Evolutionary conservation across 2,888 invertebrate genomes (phyloP).

Genomic region (Hypena proboscidalis): DNA sequence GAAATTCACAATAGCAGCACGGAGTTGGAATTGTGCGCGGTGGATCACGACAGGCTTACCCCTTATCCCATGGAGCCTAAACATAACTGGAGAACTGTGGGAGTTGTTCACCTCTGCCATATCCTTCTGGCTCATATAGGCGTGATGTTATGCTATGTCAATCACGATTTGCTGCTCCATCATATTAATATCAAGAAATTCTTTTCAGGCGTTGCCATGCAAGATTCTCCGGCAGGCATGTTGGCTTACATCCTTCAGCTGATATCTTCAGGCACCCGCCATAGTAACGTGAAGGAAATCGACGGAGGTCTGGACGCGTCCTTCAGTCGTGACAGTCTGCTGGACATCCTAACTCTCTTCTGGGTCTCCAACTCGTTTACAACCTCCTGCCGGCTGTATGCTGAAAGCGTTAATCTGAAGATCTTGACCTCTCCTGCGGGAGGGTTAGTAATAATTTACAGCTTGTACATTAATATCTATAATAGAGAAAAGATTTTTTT

Average conservation of each 20-base stretch:
- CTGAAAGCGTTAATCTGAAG: conserved; percentile 83
- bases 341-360: conserved; percentile 94
- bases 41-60: no score
- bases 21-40: no score
- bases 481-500: no score
- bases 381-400: conserved; percentile 90
- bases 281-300: conserved; percentile 59
- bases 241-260: conserved; percentile 94
- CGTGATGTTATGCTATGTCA: no score
- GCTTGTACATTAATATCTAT: background rate
- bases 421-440: no score
- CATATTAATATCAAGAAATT: conserved; percentile 11
- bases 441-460: no score
- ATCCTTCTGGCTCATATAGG: no score
- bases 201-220: conserved; percentile 86
- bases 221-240: conserved; percentile 91
- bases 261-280: conserved; percentile 90
- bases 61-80: no score
- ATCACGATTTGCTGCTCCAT: no score
- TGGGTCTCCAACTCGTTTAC: conserved; percentile 91
- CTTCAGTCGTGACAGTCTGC: conserved; percentile 88
- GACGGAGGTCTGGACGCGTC: conserved; percentile 89
- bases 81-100: no score
- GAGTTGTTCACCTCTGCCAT: no score
- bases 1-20: no score